phyloP scores from a whole-genome alignment of 2,888 invertebrate genomes.

The Carterocephalus palaemon region DNA sequence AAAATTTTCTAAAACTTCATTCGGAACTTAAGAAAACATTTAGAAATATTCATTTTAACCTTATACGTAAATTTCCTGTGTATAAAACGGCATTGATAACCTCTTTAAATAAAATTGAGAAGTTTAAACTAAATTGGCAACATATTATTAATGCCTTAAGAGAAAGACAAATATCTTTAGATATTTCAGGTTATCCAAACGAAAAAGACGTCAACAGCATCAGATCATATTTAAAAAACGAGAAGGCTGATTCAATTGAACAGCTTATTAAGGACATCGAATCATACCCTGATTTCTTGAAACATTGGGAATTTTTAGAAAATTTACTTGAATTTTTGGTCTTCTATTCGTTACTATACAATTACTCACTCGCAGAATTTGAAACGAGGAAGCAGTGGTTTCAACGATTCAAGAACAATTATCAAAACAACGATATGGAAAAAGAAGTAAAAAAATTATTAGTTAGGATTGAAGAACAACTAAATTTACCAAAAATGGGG shows the following conservation, averaged over 20 bases:
- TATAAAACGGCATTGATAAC: slow-evolving; percentile 9
- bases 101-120: slow-evolving; percentile 8
- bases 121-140: slow-evolving; percentile 9
- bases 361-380: background rate
- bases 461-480: slow-evolving; percentile 9
- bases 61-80: slow-evolving; percentile 11
- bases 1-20: slow-evolving; percentile 4
- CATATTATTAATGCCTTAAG: slow-evolving; percentile 2
- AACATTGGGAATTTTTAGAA: slow-evolving; percentile 18
- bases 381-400: background rate
- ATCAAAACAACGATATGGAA: background rate
- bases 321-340: slow-evolving; percentile 19
- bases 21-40: slow-evolving; percentile 1
- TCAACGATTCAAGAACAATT: background rate
- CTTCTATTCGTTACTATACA: background rate
- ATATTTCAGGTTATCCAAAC: slow-evolving; percentile 17
- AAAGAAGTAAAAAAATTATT: slow-evolving; percentile 5
- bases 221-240: background rate
- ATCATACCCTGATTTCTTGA: slow-evolving; percentile 5
- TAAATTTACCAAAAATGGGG: background rate
- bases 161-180: background rate
- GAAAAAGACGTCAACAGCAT: slow-evolving; percentile 12
- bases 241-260: background rate
- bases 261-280: background rate
- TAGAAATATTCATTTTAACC: slow-evolving; percentile 10